These are phyloP conservation scores for Phycodurus eques DNA, from an alignment of 2,113 vertebrate genomes.

Conservation along the genomic window DNA sequence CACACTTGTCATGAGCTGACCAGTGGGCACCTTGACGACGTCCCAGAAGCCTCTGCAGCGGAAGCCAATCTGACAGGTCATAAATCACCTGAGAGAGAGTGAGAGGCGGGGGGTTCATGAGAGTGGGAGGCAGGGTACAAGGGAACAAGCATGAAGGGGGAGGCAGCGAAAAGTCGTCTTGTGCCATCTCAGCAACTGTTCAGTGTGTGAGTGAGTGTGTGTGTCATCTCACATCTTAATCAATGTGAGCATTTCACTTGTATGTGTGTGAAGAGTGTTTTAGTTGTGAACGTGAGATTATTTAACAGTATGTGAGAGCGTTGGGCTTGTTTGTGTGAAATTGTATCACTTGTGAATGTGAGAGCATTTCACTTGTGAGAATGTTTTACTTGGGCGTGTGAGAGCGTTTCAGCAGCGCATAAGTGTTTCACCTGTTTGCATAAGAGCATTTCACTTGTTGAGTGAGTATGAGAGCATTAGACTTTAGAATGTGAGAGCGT, in stretches of 20 bases:
- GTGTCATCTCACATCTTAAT: not conserved
- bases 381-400: too few species aligned
- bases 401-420: too few species aligned
- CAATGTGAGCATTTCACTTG: not conserved
- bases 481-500: too few species aligned
- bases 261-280: not conserved
- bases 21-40: slow-evolving; percentile 55
- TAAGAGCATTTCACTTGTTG: too few species aligned
- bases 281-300: not conserved
- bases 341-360: too few species aligned
- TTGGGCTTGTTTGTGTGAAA: slow-evolving; percentile 15
- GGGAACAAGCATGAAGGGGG: not conserved
- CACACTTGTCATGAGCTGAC: slow-evolving; percentile 55
- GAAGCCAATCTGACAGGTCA: slow-evolving; percentile 65
- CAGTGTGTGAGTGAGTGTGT: not conserved
- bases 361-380: too few species aligned
- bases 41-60: slow-evolving; percentile 56
- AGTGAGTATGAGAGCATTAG: too few species aligned
- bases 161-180: slow-evolving; percentile 26
- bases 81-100: slow-evolving; percentile 60
- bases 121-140: not conserved
- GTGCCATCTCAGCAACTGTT: slow-evolving; percentile 50
- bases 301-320: not conserved
- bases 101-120: not conserved
- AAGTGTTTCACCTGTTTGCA: too few species aligned